Evolutionary conservation across 2,797 vertebrate species (phyloP).

Genomic region (Macropodus opercularis): DNA sequence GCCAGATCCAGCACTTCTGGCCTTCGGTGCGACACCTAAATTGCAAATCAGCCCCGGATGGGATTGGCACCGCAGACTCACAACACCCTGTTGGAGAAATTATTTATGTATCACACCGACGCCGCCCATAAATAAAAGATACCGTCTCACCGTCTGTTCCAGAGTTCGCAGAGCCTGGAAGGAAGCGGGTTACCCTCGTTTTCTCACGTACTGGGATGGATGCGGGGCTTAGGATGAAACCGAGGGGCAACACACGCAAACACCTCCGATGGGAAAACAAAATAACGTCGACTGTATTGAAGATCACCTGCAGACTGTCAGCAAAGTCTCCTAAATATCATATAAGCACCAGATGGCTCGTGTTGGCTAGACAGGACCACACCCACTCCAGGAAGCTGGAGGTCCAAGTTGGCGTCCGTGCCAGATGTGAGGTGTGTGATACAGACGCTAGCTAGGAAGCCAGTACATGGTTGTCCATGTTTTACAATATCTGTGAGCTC

Average conservation of each 20-base stretch:
- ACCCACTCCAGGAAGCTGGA: neutral
- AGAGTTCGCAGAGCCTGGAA: slow-evolving; percentile 56
- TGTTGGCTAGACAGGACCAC: neutral
- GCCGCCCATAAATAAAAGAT: slow-evolving; percentile 76
- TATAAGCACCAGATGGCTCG: neutral
- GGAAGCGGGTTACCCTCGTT: slow-evolving; percentile 64
- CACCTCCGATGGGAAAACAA: slow-evolving; percentile 27
- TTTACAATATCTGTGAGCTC: too few relatives aligned
- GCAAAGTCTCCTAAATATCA: neutral
- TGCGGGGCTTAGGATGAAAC: slow-evolving; percentile 18
- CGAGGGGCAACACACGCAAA: too few relatives aligned
- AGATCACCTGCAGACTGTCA: slow-evolving; percentile 30
- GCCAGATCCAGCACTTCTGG: slow-evolving; percentile 59
- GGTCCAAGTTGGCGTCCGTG: too few relatives aligned
- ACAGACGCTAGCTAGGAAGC: too few relatives aligned
- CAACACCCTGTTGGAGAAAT: slow-evolving; percentile 68
- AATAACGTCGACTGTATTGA: too few relatives aligned
- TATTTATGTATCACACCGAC: slow-evolving; percentile 74
- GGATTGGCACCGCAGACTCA: slow-evolving; percentile 52
- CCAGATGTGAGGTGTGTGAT: too few relatives aligned
- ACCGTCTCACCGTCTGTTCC: slow-evolving; percentile 57
- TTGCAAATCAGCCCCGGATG: slow-evolving; percentile 65
- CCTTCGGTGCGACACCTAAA: slow-evolving; percentile 68
- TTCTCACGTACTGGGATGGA: slow-evolving; percentile 39
- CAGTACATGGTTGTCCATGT: too few relatives aligned